Base-by-base conservation (phyloP, 2,888 invertebrate genomes). In the Phyllotreta striolata region DNA sequence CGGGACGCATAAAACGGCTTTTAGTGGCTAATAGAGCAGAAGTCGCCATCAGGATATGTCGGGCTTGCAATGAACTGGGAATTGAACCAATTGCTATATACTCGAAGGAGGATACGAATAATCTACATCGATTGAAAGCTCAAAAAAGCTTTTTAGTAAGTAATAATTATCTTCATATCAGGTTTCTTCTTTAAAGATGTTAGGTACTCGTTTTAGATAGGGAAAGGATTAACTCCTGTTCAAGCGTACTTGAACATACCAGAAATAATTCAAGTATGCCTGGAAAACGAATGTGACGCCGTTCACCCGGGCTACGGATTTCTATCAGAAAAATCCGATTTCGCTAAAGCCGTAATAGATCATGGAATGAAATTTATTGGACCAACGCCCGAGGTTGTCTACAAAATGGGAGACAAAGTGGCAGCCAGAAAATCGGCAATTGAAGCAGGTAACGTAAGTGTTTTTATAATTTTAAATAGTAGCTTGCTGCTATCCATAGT, bases 401-500 rank as follows among this genome's bases (percentile, higher is more conserved):
- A 93, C 72, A 91, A 93, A 81, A 99, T 99, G 99, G 99, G 99
- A 49, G 99, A 99, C 82, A 99, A 99, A 83, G 98, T 99, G 0
- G 97, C 96, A 46, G 99, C 99, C 0, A 89, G 99, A 77, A 87
- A 90, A 81, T 95, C 98, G 1, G 98, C 99, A 13, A 96, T 98
- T 70, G 92, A 89, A 76, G 96, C 98, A 58, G 91, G 91, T 89
- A 52, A 59, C 64, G 57, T 13, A 44, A 41, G 9, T 41, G 5
- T 41, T 41, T 3, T 2, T 3, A 41, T 9, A 41, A 5, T 10
- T 41, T 24, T 24, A 24, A 24, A 24, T 24, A 24, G 24, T 24
- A 24, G 24, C 24, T 24, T 24, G 24, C 24, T 24, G 24, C 24
- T 24, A 4, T 4, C 2, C 24, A 24, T 24, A 24, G 4, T 24